These are phyloP conservation scores for Ips nitidus DNA, from an alignment of 1,140 invertebrate species.

Conservation along the genomic window DNA sequence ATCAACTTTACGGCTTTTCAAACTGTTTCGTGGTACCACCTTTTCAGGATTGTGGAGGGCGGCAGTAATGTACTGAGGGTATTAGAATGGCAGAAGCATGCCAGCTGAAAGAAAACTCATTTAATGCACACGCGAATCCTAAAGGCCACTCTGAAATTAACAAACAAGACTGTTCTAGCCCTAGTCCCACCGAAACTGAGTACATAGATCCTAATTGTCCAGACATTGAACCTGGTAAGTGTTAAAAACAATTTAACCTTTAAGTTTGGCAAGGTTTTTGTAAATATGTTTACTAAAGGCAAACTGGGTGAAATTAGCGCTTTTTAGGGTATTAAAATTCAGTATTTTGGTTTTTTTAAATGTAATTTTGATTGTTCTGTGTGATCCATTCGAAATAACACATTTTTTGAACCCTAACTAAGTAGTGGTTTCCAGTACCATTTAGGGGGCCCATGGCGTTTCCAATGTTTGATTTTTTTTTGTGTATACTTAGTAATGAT, in stretches of 20 bases:
- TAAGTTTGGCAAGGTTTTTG: background rate
- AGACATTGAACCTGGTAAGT: conserved; percentile 26
- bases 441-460: background rate
- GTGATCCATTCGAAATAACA: too few relatives aligned
- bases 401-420: too few relatives aligned
- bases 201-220: conserved; percentile 44
- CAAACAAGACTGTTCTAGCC: conserved; percentile 52
- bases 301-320: too few relatives aligned
- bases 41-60: too few relatives aligned
- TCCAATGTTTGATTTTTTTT: too few relatives aligned
- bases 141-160: conserved; percentile 37
- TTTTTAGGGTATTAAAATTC: too few relatives aligned
- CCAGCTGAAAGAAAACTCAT: conserved; percentile 16
- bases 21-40: too few relatives aligned
- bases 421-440: background rate
- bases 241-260: background rate
- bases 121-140: conserved; percentile 39
- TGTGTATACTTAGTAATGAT: too few relatives aligned
- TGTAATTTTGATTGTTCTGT: background rate
- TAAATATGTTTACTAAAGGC: background rate
- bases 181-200: conserved; percentile 52
- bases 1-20: too few relatives aligned
- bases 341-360: background rate
- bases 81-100: conserved; percentile 52
- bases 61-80: conserved; percentile 3